Evolutionary conservation across 1,140 invertebrate genomes (phyloP).

Genomic region (Ceratina calcarata): DNA sequence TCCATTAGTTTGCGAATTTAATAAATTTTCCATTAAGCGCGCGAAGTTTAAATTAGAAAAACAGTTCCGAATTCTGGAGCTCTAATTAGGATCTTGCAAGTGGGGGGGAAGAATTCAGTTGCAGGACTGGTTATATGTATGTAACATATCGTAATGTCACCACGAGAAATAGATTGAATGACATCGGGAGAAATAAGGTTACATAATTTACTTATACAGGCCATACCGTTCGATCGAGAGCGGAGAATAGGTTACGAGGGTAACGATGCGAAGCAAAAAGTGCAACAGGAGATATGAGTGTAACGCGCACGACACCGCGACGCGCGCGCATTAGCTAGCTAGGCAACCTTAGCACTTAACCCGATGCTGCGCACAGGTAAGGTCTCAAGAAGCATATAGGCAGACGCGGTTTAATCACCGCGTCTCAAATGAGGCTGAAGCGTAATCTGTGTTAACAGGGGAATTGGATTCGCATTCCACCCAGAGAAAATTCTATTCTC

Average conservation of each 20-base stretch:
- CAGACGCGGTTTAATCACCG: not conserved
- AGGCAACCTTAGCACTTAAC: not conserved
- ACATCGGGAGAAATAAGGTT: conserved; percentile 12
- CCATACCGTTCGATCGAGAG: conserved; percentile 9
- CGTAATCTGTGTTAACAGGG: not conserved
- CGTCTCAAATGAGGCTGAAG: not conserved
- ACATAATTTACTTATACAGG: conserved; percentile 16
- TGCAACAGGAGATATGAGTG: not conserved
- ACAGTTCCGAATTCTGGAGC: no score
- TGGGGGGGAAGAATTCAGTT: not conserved
- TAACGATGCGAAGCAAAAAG: conserved; percentile 34
- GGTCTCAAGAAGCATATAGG: conserved; percentile 2
- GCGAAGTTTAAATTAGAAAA: no score
- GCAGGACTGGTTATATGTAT: no score
- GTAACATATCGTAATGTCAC: not conserved
- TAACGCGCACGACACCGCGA: not conserved
- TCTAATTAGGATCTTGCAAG: not conserved
- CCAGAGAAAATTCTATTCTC: not conserved
- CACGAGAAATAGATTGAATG: not conserved
- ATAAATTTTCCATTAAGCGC: no score
- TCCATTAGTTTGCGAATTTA: no score
- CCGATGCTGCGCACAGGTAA: conserved; percentile 10
- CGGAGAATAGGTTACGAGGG: conserved; percentile 37
- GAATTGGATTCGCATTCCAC: not conserved
- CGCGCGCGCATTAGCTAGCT: not conserved